These are phyloP conservation scores for Gymnosoma rotundatum DNA, from an alignment of 2,888 invertebrate genomes.

Conservation along the genomic window DNA sequence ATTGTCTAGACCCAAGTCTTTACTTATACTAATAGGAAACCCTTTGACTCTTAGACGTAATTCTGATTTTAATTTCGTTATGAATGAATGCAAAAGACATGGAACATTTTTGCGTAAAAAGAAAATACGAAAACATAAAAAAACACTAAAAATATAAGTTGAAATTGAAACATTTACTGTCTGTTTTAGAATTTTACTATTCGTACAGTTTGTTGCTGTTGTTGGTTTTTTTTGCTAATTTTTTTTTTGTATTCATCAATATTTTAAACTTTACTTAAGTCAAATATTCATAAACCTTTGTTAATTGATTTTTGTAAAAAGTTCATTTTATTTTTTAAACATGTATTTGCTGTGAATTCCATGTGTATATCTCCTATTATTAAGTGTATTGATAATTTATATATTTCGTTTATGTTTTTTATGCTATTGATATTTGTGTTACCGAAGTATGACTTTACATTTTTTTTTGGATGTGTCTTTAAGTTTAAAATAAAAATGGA, in stretches of 20 bases:
- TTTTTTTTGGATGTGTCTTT: background rate
- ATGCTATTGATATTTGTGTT: slow-evolving; percentile 3
- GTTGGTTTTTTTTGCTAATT: too few relatives aligned
- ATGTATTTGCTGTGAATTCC: background rate
- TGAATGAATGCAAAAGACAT: slow-evolving; percentile 74
- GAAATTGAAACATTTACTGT: background rate
- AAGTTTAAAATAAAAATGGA: background rate
- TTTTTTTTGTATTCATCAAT: background rate
- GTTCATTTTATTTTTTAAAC: background rate
- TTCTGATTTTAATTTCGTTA: slow-evolving; percentile 75
- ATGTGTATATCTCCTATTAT: background rate
- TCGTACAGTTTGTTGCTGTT: background rate
- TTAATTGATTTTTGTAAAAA: background rate
- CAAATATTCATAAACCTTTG: background rate
- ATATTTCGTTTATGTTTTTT: slow-evolving; percentile 15
- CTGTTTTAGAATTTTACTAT: slow-evolving; percentile 22
- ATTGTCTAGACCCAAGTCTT: slow-evolving; percentile 84
- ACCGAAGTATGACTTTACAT: too few relatives aligned
- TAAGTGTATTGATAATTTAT: background rate
- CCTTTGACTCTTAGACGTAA: slow-evolving; percentile 79
- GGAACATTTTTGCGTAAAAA: slow-evolving; percentile 56
- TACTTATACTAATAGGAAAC: slow-evolving; percentile 84
- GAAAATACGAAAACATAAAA: slow-evolving; percentile 12
- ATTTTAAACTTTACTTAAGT: background rate
- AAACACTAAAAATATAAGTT: background rate